Percentiles rank a stretch among this genome's conserved stretches.
Evolutionary conservation across 2,797 vertebrate species (phyloP).

Genomic region (Sparus aurata): DNA sequence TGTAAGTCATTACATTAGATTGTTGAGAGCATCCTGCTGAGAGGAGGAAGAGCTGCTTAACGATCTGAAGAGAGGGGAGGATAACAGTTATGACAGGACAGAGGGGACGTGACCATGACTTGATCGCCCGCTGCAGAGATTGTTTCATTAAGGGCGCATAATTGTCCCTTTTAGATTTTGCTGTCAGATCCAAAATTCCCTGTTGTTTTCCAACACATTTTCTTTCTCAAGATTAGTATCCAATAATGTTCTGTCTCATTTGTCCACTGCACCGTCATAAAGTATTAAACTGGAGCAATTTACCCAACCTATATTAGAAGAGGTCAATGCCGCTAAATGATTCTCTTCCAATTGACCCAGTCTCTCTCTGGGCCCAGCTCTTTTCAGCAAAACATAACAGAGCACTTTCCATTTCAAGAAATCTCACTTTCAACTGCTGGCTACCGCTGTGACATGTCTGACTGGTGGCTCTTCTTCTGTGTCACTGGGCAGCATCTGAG

Average conservation of each 20-base stretch:
- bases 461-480: constrained; percentile 41
- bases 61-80: constrained; percentile 25
- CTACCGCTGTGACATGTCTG: constrained; percentile 12
- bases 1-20: constrained; percentile 49
- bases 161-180: constrained; percentile 61
- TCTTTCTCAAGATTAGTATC: constrained; percentile 46
- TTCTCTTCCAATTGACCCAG: constrained; percentile 39
- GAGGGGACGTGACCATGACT: constrained; percentile 53
- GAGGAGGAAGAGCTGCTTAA: constrained; percentile 45
- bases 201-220: constrained; percentile 28
- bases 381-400: constrained; percentile 26
- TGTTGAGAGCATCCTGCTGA: constrained; percentile 37
- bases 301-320: constrained; percentile 44
- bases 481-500: constrained; percentile 45
- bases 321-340: constrained; percentile 61
- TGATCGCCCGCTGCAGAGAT: constrained; percentile 37
- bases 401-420: constrained; percentile 40
- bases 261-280: constrained; percentile 30
- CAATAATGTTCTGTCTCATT: constrained; percentile 30
- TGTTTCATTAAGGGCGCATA: constrained; percentile 58
- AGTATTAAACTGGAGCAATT: constrained; percentile 50
- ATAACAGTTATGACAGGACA: constrained; percentile 65
- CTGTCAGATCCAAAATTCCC: constrained; percentile 35
- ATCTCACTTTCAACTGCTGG: constrained; percentile 28
- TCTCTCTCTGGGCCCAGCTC: constrained; percentile 18